Base-by-base conservation (phyloP, 1,140 invertebrate species). In the Leptonema lineaticorne region DNA sequence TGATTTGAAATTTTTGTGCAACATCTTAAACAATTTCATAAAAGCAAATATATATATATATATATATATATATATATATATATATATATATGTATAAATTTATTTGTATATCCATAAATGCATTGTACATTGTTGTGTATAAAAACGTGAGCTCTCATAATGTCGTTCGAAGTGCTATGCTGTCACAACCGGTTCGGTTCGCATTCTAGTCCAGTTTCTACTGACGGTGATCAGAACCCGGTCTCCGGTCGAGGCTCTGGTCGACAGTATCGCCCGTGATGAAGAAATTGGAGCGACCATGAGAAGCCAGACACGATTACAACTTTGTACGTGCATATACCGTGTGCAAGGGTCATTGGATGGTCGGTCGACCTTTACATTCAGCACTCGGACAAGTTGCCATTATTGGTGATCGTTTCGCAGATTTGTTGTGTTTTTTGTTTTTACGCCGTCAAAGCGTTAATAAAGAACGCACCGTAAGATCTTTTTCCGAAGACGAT, bases 191-290 rank as follows among this genome's bases (percentile, higher is more conserved):
- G 50, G 50, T 53, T 24, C 50, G 22, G 50, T n/a, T 59, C 57
- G 28, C 57, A 37, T 33, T 59, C 57, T 59, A 59, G 57, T 33
- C 28, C 30, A 59, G 57, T 33, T 57, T 59, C 57, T 59, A 28
- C 48, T 18, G 48, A 53, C 24, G 18, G 48, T 20, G 48, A 41
- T 41, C 37, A 41, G 50, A 22, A 22, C 50, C 3, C 16, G 14
- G 4, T 45, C 4, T 14, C 37, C 37, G 37, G 3, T 3, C 11
- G 11, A 14, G 8, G 18, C 50, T 53, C 50, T 48, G 16, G n/a
- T 48, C 46, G 46, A 11, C n/a, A n/a, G n/a, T 33, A 6, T 33
- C n/a, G n/a, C n/a, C n/a, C n/a, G n/a, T 16, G 45, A 16, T 20
- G 45, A 57, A 28, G 53, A 57, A 57, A 57, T 28, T 57, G 28